Conservation (phyloP, 2,888 invertebrate genomes). For the Seira ritae region DNA sequence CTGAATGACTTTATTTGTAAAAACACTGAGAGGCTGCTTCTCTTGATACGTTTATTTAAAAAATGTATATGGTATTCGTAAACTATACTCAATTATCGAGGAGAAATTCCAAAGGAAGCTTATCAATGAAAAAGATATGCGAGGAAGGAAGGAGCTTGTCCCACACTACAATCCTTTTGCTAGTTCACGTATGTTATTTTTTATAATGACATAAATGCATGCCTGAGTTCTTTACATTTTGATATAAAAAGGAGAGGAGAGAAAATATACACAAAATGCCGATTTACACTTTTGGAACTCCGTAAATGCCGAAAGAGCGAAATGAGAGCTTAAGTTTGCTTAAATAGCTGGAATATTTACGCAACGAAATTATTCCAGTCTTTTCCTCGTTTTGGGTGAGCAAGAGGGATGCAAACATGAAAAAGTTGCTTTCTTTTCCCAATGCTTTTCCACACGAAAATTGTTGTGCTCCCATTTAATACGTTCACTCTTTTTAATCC, state of each 20-base stretch:
- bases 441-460: slow-evolving; percentile 25
- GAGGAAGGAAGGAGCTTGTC: too few relatives aligned
- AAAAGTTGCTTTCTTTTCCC: neutral
- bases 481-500: slow-evolving; percentile 57
- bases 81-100: too few relatives aligned
- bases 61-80: too few relatives aligned
- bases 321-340: slow-evolving; percentile 61
- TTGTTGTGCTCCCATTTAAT: slow-evolving; percentile 36
- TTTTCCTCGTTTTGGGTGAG: slow-evolving; percentile 24
- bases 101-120: too few relatives aligned
- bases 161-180: too few relatives aligned
- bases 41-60: too few relatives aligned
- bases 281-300: slow-evolving; percentile 58
- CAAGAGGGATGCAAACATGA: neutral
- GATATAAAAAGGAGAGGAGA: slow-evolving; percentile 16
- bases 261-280: slow-evolving; percentile 35
- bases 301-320: slow-evolving; percentile 52
- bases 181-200: too few relatives aligned
- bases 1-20: too few relatives aligned
- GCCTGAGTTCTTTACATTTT: slow-evolving; percentile 37
- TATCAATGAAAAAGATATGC: too few relatives aligned
- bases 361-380: slow-evolving; percentile 54
- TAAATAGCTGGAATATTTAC: slow-evolving; percentile 62
- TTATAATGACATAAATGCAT: slow-evolving; percentile 40
- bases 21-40: too few relatives aligned